Conservation (phyloP, 2,797 vertebrate species). For the Acanthurus leucopareius region DNA sequence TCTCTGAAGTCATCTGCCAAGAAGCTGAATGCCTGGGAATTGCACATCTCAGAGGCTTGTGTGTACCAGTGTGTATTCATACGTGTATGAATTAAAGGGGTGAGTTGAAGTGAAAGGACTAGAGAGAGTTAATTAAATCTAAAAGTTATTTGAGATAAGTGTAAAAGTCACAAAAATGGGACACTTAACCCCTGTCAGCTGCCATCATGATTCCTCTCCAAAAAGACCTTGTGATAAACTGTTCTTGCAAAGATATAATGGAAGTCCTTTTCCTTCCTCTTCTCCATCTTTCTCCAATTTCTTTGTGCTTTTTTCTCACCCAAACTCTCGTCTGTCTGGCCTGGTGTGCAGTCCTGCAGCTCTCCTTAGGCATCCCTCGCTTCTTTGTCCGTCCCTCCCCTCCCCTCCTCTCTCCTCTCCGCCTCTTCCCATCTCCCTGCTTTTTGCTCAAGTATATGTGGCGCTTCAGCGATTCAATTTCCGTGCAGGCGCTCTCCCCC, state of each 20-base stretch:
- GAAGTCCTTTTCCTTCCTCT: constrained; percentile 20
- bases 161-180: not conserved
- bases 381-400: constrained; percentile 51
- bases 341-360: constrained; percentile 28
- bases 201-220: constrained; percentile 4
- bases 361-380: constrained; percentile 46
- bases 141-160: not conserved
- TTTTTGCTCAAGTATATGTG: constrained; percentile 88
- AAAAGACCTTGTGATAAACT: constrained; percentile 18
- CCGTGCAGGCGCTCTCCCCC: constrained; percentile 82
- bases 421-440: constrained; percentile 81
- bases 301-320: constrained; percentile 41
- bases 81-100: constrained; percentile 19
- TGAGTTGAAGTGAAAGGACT: no score
- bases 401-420: constrained; percentile 16
- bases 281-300: constrained; percentile 38
- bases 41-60: constrained; percentile 46
- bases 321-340: constrained; percentile 54
- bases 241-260: constrained; percentile 21
- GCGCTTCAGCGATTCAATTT: constrained; percentile 94
- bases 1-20: constrained; percentile 34
- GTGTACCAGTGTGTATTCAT: constrained; percentile 17
- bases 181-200: constrained; percentile 26
- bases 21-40: constrained; percentile 52
- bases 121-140: no score